phyloP scores from a whole-genome alignment of 2,888 invertebrate genomes.

The Elysia crispata region DNA sequence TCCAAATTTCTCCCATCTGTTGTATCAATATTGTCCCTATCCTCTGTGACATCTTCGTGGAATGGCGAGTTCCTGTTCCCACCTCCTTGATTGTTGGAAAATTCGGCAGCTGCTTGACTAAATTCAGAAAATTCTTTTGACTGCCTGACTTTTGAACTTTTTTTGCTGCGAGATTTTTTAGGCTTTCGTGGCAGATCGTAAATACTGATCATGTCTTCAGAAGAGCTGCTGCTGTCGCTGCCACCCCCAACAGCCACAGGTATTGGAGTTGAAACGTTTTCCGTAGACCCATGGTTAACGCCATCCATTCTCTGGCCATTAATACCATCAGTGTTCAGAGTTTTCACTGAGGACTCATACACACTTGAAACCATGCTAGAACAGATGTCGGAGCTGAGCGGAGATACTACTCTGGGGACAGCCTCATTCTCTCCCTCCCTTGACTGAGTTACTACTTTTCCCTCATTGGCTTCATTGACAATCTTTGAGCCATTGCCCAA shows the following conservation, averaged over 20 bases:
- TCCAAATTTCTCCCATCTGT: no score
- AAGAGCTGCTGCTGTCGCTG: background rate
- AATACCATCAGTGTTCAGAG: background rate
- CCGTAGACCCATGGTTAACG: background rate
- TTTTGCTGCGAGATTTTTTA: background rate
- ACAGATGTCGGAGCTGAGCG: constrained; percentile 64
- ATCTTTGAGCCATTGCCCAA: background rate
- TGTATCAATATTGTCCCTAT: background rate
- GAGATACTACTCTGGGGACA: no score
- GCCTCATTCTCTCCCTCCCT: no score
- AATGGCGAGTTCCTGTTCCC: no score
- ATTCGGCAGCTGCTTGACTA: no score
- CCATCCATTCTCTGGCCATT: background rate
- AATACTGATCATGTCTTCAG: constrained; percentile 47
- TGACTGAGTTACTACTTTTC: no score
- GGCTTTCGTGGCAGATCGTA: constrained; percentile 45
- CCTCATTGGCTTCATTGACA: no score
- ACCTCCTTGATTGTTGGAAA: no score
- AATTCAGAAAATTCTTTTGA: no score
- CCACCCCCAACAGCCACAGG: background rate
- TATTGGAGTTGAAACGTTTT: background rate
- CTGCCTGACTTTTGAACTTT: background rate
- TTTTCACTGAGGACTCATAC: constrained; percentile 64
- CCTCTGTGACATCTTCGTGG: background rate
- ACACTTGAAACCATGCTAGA: constrained; percentile 73